A percentile compares a stretch with the other conserved stretches of the same genome.
Conservation (phyloP, 2,113 vertebrate genomes). For the Accipiter cooperii region DNA sequence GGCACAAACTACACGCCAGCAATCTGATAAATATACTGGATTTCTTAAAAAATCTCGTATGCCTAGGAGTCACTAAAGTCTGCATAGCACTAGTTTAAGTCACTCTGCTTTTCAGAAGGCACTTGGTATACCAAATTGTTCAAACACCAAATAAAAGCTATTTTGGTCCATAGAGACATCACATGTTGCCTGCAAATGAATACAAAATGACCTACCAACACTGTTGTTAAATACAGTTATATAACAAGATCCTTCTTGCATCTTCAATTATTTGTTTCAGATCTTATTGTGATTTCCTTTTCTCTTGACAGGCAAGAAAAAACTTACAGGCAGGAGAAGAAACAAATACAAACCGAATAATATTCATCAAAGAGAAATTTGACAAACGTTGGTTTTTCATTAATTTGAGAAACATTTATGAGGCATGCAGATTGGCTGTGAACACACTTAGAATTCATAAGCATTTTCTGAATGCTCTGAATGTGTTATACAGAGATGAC, state of each 20-base stretch:
- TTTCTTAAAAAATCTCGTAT: background rate
- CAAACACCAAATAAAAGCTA: background rate
- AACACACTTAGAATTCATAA: background rate
- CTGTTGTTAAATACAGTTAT: background rate
- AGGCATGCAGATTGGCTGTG: background rate
- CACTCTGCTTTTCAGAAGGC: background rate
- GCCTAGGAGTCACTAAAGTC: background rate
- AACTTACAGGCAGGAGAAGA: background rate
- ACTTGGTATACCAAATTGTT: background rate
- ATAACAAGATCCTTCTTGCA: background rate
- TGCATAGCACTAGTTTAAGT: background rate
- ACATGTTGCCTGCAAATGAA: background rate
- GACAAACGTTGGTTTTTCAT: background rate
- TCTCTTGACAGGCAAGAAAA: background rate
- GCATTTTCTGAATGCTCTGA: background rate
- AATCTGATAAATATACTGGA: background rate
- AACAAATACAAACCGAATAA: background rate
- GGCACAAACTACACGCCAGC: background rate
- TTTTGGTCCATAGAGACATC: background rate
- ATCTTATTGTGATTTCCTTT: background rate
- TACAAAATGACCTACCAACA: background rate
- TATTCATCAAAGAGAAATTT: background rate
- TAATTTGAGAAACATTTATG: slow-evolving; percentile 19
- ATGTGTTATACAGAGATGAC: background rate
- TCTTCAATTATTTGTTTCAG: background rate